Conservation (phyloP, 2,113 vertebrate genomes). For the Colaptes auratus region DNA sequence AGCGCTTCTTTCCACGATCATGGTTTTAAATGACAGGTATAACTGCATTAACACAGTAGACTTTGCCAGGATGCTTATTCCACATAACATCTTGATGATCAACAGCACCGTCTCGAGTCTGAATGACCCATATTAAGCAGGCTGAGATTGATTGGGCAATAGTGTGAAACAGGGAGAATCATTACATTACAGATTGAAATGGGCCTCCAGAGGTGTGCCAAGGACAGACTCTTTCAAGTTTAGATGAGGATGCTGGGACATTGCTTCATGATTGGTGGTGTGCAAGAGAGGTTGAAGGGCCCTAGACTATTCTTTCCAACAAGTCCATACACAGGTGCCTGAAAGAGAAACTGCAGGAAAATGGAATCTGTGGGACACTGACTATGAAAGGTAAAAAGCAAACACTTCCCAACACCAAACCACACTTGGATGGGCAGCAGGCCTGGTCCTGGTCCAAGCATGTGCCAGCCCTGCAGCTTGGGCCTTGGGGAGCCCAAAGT, state of each 20-base stretch:
- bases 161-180: neutral
- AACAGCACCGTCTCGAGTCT: neutral
- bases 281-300: rapidly evolving
- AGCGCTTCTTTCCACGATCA: neutral
- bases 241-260: neutral
- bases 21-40: neutral
- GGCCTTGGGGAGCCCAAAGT: neutral
- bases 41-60: neutral
- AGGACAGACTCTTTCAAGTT: neutral
- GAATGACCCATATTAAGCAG: neutral
- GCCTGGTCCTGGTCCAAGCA: no score
- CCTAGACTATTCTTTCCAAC: neutral
- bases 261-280: neutral
- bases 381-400: neutral
- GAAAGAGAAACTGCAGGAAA: neutral
- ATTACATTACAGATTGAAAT: neutral
- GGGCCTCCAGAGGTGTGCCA: neutral
- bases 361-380: rapidly evolving
- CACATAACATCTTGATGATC: neutral
- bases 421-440: no score
- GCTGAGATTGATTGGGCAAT: neutral
- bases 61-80: neutral
- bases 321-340: rapidly evolving
- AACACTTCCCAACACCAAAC: neutral
- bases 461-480: rapidly evolving